Evolutionary conservation across 2,888 invertebrate genomes (phyloP).

Genomic region (Sminthurinus aureus): DNA sequence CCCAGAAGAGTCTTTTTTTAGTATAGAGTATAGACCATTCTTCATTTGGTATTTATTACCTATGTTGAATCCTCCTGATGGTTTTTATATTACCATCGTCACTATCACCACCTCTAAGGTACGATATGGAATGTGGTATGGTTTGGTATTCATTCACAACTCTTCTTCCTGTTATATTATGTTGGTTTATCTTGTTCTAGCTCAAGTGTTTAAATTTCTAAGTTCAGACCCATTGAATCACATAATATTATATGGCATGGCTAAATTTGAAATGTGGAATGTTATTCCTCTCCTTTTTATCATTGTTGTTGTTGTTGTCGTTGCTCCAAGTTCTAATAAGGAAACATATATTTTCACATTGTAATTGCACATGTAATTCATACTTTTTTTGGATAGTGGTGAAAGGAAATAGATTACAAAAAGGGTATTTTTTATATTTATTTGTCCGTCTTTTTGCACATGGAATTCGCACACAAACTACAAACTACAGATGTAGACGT

Average conservation of each 20-base stretch:
- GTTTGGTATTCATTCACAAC: too few relatives aligned
- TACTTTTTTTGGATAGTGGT: neutral
- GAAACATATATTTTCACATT: slow-evolving; percentile 23
- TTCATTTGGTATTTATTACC: neutral
- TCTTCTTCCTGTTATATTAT: neutral
- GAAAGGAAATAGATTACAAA: neutral
- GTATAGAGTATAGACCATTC: neutral
- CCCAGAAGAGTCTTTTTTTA: neutral
- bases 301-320: neutral
- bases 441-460: too few relatives aligned
- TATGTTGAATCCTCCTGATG: neutral
- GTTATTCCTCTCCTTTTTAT: neutral
- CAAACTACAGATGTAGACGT: too few relatives aligned
- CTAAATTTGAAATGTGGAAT: neutral
- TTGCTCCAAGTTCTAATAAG: slow-evolving; percentile 13
- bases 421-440: too few relatives aligned
- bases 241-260: neutral
- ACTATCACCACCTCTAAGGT: too few relatives aligned
- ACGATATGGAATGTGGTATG: too few relatives aligned
- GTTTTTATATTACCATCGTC: neutral
- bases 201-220: too few relatives aligned
- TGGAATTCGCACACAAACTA: too few relatives aligned
- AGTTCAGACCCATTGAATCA: neutral
- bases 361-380: neutral
- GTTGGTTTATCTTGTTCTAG: neutral